Evolutionary conservation across 2,113 vertebrate species (phyloP).

Genomic region (Prochilodus magdalenae): DNA sequence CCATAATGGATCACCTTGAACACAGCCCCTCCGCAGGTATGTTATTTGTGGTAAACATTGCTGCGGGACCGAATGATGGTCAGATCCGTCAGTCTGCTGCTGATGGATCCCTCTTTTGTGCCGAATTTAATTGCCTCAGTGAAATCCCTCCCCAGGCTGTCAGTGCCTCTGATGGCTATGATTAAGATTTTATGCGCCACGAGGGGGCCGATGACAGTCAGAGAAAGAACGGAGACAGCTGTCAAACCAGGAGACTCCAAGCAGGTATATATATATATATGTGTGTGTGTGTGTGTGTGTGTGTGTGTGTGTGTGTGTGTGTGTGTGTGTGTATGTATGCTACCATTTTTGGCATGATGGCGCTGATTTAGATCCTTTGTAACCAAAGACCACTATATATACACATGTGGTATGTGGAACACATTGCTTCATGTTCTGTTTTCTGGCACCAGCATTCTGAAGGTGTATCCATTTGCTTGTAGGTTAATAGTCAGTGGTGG

Average conservation of each 20-base stretch:
- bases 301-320: too few species aligned
- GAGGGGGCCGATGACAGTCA: constrained; percentile 17
- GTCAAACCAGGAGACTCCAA: background rate
- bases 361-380: background rate
- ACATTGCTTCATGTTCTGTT: too few species aligned
- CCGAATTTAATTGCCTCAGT: constrained; percentile 38
- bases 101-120: constrained; percentile 20
- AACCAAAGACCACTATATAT: background rate
- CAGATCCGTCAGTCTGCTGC: background rate
- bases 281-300: too few species aligned
- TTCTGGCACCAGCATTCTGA: too few species aligned
- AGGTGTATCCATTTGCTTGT: too few species aligned
- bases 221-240: constrained; percentile 10
- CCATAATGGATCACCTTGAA: background rate
- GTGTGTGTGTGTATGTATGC: too few species aligned
- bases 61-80: constrained; percentile 6
- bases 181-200: constrained; percentile 35
- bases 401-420: too few species aligned
- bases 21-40: background rate
- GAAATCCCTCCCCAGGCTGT: constrained; percentile 25
- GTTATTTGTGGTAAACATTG: constrained; percentile 19
- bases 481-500: too few species aligned
- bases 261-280: constrained; percentile 2
- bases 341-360: background rate
- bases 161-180: constrained; percentile 43